Evolutionary conservation across 2,797 vertebrate genomes (phyloP), one percentile per base, ranked within the genome.

Genomic region (Leuciscus waleckii): DNA sequence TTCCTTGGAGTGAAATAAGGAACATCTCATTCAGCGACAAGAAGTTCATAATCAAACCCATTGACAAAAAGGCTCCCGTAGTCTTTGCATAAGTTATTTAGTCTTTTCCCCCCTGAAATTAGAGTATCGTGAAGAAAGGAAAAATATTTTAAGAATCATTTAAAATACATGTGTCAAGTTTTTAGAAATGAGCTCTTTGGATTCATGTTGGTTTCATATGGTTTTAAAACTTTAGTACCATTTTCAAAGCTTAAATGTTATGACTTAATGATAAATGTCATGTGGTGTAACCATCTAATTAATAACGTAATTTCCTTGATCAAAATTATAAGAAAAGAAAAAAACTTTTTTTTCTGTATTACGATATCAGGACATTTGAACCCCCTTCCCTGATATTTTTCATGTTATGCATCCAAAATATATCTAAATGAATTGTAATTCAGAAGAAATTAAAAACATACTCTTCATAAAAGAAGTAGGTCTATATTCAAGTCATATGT

Each of bases 1-100:
- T 99, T 87, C 98, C 98, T 0, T 99, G 98, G 98, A 99, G 97
- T 6, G 98, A 99, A 95, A 99, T 99, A 89, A 95, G 97, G 90
- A 99, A 99, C 89, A 97, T 99, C 92, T 98, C 98, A 85, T 99
- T 98, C 92, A 98, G 92, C 83, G 97, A 99, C 85, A 99, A 98
- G 92, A 99, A 99, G 89, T 99, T 99, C 90, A 92, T 96, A 92
- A 99, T 99, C 92, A 99, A 99, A 91, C 97, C 98, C 75, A 96
- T 99, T 71, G 98, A 99, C 91, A 99, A 97, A 94, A 99, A 97
- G 90, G 92, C 97, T 17, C 97, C 96, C 7, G 98, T 99, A 92
- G 98, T 98, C 83, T 11, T 78, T 21, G 2, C 39, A 46, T 49
- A 13, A 58, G 32, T 63, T 0, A 39, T 29, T 79, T 78, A 9